Conservation (phyloP, 2,113 vertebrate genomes). For the Platycercus adscitus region DNA sequence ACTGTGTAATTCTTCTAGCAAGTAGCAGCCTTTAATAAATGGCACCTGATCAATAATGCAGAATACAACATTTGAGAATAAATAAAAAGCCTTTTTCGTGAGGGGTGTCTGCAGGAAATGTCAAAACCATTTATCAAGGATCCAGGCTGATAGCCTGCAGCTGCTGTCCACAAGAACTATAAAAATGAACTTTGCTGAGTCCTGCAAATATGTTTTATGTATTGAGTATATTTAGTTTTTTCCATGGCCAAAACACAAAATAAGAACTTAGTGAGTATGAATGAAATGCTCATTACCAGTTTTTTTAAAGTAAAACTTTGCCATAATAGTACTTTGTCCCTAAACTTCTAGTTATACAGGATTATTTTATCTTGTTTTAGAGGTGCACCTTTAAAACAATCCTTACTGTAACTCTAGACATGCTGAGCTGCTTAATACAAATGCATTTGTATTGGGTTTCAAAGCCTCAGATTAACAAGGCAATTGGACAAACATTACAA, state of each 20-base stretch:
- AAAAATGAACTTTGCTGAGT: neutral
- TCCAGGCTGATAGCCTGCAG: conserved; percentile 49
- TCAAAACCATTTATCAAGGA: conserved; percentile 69
- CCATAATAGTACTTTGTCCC: neutral
- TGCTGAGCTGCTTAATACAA: neutral
- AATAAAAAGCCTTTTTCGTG: conserved; percentile 60
- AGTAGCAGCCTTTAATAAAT: conserved; percentile 65
- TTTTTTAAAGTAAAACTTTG: neutral
- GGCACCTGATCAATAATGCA: conserved; percentile 67
- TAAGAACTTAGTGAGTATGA: neutral
- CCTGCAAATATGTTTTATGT: neutral
- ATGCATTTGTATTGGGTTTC: neutral
- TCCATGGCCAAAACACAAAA: conserved; percentile 6
- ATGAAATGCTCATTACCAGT: neutral
- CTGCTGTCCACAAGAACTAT: conserved; percentile 46
- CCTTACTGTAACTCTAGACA: neutral
- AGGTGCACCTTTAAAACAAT: neutral
- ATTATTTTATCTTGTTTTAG: conserved; percentile 21
- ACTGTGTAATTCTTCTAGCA: conserved; percentile 37
- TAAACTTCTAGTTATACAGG: neutral
- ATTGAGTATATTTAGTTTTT: neutral
- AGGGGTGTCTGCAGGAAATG: conserved; percentile 59
- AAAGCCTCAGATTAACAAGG: conserved; percentile 11
- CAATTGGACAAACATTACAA: neutral
- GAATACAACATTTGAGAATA: conserved; percentile 67